These are phyloP conservation scores for Allobates femoralis DNA, from an alignment of 2,797 vertebrate genomes.

Conservation along the genomic window DNA sequence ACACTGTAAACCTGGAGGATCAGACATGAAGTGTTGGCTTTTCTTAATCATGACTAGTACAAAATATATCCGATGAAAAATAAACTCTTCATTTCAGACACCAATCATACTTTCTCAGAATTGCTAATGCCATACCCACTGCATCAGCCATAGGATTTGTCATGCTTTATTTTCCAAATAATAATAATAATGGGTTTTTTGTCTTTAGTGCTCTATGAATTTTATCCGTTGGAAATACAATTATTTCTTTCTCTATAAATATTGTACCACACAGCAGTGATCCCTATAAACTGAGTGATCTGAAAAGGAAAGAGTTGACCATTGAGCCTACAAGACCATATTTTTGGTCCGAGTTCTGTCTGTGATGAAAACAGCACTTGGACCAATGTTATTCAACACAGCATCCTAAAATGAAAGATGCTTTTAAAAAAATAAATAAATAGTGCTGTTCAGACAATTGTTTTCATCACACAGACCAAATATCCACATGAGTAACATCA, in stretches of 20 bases:
- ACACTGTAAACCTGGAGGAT: slow-evolving; percentile 18
- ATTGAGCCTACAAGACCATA: too few species aligned
- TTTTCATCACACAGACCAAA: too few species aligned
- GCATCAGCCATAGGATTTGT: background rate
- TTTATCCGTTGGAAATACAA: background rate
- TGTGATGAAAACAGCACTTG: too few species aligned
- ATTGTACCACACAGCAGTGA: background rate
- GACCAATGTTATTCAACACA: too few species aligned
- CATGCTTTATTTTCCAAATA: background rate
- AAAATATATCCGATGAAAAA: background rate
- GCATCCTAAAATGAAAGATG: too few species aligned
- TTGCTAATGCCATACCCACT: background rate
- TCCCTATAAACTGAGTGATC: background rate
- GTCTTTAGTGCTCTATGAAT: background rate
- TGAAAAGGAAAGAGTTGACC: background rate
- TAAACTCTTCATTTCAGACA: background rate
- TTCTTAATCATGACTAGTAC: slow-evolving; percentile 25
- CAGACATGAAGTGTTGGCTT: slow-evolving; percentile 24
- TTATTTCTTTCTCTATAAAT: too few species aligned
- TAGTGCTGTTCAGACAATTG: too few species aligned
- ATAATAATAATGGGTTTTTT: background rate
- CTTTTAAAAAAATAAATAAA: too few species aligned
- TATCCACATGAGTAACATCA: too few species aligned
- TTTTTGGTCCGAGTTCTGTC: too few species aligned
- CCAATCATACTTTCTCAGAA: background rate